Conservation (phyloP, 1,140 invertebrate genomes). For the Megalopta genalis region DNA sequence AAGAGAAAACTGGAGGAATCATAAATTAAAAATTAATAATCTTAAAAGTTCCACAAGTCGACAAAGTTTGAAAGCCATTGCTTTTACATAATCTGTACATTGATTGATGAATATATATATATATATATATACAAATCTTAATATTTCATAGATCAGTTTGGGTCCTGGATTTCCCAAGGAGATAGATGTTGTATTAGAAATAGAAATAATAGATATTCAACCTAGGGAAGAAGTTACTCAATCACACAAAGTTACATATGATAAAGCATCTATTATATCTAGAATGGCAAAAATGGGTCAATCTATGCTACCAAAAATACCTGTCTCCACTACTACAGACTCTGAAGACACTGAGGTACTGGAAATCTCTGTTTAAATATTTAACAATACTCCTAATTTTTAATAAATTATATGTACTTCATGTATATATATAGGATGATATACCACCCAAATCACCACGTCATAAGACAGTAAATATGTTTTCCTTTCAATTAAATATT, state of each 20-base stretch:
- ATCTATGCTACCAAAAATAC: slow-evolving; percentile 72
- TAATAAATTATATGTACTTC: slow-evolving; percentile 12
- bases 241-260: slow-evolving; percentile 51
- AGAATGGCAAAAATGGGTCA: slow-evolving; percentile 77
- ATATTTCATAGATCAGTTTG: slow-evolving; percentile 69
- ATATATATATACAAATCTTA: slow-evolving; percentile 26
- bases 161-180: slow-evolving; percentile 75
- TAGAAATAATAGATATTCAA: slow-evolving; percentile 69
- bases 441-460: slow-evolving; percentile 50
- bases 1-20: too few relatives aligned
- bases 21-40: too few relatives aligned
- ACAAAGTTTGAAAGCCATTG: too few relatives aligned
- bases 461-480: slow-evolving; percentile 54
- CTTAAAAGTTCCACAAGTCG: too few relatives aligned
- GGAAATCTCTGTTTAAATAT: slow-evolving; percentile 1
- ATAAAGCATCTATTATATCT: slow-evolving; percentile 71
- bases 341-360: slow-evolving; percentile 74
- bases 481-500: not conserved
- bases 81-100: not conserved
- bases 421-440: slow-evolving; percentile 62
- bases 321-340: slow-evolving; percentile 69
- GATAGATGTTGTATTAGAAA: slow-evolving; percentile 70
- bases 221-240: slow-evolving; percentile 26
- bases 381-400: not conserved
- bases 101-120: not conserved